Evolutionary conservation across 30 jellyfish, hydroid and myxozoan genomes (phyloP).

Genomic region (Hydractinia echinata): DNA sequence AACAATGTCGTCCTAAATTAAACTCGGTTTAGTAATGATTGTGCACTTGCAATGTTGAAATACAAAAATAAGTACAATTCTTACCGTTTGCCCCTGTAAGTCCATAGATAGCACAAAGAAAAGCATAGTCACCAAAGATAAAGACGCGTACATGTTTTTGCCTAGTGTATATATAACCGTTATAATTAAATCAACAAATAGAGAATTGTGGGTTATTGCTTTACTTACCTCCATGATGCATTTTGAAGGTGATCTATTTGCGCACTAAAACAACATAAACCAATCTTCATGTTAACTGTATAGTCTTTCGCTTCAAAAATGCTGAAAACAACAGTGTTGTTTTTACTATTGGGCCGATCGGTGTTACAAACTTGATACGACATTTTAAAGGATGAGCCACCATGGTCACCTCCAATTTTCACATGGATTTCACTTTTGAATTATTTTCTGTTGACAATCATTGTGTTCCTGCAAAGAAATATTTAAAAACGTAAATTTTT

Average conservation of each 20-base stretch:
- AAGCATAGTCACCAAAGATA: no score
- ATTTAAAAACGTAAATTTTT: background rate
- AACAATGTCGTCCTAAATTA: no score
- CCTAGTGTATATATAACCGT: no score
- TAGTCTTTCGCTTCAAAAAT: background rate
- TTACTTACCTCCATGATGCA: no score
- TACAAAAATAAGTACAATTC: no score
- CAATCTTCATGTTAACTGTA: background rate
- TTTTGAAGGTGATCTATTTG: background rate
- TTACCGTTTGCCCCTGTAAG: no score
- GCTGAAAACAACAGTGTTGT: background rate
- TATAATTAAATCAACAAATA: no score
- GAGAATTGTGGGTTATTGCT: no score
- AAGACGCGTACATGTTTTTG: no score
- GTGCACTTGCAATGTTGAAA: no score
- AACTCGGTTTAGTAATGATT: no score
- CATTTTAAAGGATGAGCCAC: background rate
- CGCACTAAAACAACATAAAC: background rate
- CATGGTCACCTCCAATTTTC: background rate
- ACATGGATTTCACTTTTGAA: background rate
- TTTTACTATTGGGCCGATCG: background rate
- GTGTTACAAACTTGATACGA: background rate
- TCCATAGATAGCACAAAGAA: no score
- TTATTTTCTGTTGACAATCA: background rate
- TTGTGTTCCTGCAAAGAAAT: background rate